phyloP scores from a whole-genome alignment of 2,888 invertebrate genomes.

The Synergus itoensis region DNA sequence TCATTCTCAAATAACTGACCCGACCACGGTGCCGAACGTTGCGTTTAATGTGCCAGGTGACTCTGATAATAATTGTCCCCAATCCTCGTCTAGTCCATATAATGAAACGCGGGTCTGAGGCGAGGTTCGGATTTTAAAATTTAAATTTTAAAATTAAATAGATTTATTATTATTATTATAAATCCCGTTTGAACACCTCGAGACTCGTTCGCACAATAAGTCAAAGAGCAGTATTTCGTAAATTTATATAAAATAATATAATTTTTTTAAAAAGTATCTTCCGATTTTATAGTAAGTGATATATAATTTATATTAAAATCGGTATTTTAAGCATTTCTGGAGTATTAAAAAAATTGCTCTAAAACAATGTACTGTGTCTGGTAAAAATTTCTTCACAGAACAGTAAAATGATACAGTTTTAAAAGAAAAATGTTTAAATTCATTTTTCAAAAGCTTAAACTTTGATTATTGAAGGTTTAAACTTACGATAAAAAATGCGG shows the following conservation, averaged over 20 bases:
- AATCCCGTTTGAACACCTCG: not conserved
- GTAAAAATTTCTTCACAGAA: too few species aligned
- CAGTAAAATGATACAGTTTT: too few species aligned
- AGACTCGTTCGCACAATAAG: not conserved
- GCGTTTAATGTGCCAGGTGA: conserved; percentile 74
- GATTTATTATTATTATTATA: not conserved
- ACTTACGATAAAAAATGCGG: not conserved
- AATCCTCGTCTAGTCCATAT: conserved; percentile 70
- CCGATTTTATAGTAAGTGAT: not conserved
- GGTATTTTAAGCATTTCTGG: not conserved
- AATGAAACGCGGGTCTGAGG: conserved; percentile 76
- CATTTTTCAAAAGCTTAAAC: not conserved
- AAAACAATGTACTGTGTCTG: too few species aligned
- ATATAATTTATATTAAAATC: not conserved
- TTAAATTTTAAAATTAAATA: not conserved
- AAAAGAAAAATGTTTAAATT: not conserved
- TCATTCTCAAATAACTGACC: conserved; percentile 66
- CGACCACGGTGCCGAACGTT: conserved; percentile 73
- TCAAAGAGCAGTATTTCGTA: conserved; percentile 14
- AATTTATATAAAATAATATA: not conserved
- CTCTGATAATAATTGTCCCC: conserved; percentile 59
- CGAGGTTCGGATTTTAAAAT: conserved; percentile 47
- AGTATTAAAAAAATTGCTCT: too few species aligned
- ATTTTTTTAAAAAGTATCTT: not conserved
- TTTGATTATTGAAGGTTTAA: not conserved